Evolutionary conservation across 2,113 vertebrate genomes (phyloP).

Genomic region (Manacus vitellinus): DNA sequence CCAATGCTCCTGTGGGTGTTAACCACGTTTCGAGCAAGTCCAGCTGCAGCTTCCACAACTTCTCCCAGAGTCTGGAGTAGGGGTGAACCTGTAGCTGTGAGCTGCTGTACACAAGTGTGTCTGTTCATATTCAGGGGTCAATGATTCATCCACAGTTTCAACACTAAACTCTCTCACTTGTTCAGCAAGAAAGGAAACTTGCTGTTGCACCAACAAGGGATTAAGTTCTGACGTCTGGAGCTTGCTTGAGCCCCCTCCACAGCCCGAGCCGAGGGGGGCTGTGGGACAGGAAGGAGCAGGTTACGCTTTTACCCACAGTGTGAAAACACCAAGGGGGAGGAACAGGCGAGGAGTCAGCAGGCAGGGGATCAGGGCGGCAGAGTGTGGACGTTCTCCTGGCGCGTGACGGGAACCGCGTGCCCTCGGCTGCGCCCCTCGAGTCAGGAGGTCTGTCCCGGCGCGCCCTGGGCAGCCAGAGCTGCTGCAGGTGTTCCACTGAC

Average conservation of each 20-base stretch:
- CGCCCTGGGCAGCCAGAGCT: not conserved
- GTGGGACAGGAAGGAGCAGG: not conserved
- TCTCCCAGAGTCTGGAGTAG: not conserved
- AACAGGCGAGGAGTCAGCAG: not conserved
- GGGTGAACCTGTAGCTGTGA: not conserved
- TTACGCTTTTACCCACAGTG: not conserved
- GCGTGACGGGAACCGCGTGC: not conserved
- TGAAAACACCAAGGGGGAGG: not conserved
- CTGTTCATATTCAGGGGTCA: not conserved
- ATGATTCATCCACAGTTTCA: not conserved
- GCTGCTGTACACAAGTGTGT: not conserved
- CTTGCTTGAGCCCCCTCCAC: not conserved
- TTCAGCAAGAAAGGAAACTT: constrained; percentile 28
- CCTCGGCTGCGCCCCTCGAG: rapidly evolving
- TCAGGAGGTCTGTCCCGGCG: not conserved
- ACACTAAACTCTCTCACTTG: not conserved
- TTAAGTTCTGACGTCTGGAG: constrained; percentile 35
- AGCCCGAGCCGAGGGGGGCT: not conserved
- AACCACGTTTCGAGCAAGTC: not conserved
- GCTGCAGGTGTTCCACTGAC: not conserved
- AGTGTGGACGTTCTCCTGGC: not conserved
- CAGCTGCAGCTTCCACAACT: not conserved
- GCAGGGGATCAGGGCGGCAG: not conserved
- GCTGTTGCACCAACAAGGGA: constrained; percentile 32
- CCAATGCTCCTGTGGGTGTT: rapidly evolving